Evolutionary conservation across 2,113 vertebrate species (phyloP), one percentile per base, ranked within the genome.

Genomic region (Notarius quadriscutis): DNA sequence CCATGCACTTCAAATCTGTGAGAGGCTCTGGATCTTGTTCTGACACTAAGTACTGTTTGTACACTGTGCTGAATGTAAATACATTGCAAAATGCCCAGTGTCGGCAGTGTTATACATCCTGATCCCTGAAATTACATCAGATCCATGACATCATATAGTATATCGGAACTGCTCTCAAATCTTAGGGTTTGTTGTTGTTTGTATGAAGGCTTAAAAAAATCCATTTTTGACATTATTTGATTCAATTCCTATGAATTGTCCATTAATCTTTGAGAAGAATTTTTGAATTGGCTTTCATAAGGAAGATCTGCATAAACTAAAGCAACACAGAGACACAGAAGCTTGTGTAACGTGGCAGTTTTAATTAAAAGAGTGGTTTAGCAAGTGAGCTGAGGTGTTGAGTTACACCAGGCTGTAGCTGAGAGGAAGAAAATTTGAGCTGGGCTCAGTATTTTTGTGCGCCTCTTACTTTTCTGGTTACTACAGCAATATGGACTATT

Each of bases 401-500:
- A 53, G 71, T 71, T 77, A 63, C 58, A 83, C 62, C 55, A 84
- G 3, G 79, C 78, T 86, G 51, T 84, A 82, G 84, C 85, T 87
- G 58, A 90, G 88, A 92, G 88, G 85, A 27, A 60, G 81, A 83
- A 90, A 88, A 92, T 93, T 94, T 91, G 85, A 88, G 92, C 94
- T 94, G 93, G 81, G 90, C 91, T 95, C 93, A 93, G 92, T 93
- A 90, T 86, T 92, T 88, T 91, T 92, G 90, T 89, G 69, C 87
- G 41, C 63, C 50, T 77, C 89, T 86, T 78, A 81, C 87, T 90
- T 91, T 88, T 58, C 83, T 91, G 84, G 92, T 91, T 92, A 88
- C 92, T 90, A 92, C 88, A 89, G 92, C 93, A 92, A 92, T 93
- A 92, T 92, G 93, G 88, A 92, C 91, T 90, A 92, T 94, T 94